Percentiles rank a stretch among this genome's conserved stretches.
Conservation (phyloP, 2,113 vertebrate species). For the Scolopax mira region DNA sequence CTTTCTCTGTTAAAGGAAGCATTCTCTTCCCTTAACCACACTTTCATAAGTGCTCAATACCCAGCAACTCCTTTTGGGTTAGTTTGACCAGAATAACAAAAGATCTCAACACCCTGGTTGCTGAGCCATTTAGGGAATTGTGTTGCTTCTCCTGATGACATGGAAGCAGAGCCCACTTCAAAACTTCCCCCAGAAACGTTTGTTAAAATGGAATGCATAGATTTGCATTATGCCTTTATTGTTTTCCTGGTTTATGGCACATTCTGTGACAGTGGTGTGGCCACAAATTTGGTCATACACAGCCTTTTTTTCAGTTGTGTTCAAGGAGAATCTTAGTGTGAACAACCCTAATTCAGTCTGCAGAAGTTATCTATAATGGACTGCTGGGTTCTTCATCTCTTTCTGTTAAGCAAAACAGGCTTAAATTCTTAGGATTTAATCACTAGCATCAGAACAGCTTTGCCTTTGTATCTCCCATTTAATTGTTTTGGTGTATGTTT, state of each 20-base stretch:
- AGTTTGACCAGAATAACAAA: neutral
- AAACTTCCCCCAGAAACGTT: neutral
- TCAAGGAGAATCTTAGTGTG: neutral
- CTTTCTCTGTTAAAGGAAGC: neutral
- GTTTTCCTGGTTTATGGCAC: neutral
- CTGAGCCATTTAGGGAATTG: neutral
- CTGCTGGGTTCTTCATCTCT: neutral
- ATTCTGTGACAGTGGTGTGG: neutral
- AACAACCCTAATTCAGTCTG: neutral
- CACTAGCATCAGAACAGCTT: neutral
- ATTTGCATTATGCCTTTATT: neutral
- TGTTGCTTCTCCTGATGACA: neutral
- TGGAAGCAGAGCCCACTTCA: neutral
- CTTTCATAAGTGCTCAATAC: neutral
- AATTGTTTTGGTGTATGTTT: neutral
- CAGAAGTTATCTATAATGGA: neutral
- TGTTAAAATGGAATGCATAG: neutral
- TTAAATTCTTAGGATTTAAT: neutral
- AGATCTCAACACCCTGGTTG: neutral
- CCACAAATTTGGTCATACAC: neutral
- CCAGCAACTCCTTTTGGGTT: neutral
- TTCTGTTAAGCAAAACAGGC: neutral
- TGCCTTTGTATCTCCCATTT: neutral
- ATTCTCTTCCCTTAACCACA: neutral
- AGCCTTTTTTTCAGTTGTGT: neutral